Percentiles rank a stretch among this genome's conserved stretches.
Conservation (phyloP, 2,888 invertebrate species). For the Tineola bisselliella region DNA sequence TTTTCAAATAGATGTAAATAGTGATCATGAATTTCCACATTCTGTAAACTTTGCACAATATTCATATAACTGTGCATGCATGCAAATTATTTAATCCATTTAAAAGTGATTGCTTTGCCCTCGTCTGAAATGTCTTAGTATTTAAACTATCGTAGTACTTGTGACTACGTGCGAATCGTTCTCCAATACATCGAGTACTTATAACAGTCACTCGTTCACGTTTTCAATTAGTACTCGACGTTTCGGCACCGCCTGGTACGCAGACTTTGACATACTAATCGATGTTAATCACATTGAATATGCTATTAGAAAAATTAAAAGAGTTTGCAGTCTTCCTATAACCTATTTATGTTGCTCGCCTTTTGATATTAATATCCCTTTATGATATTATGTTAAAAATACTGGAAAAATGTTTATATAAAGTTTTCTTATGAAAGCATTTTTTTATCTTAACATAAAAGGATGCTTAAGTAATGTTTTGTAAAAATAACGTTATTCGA, state of each 20-base stretch:
- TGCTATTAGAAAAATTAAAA: too few species aligned
- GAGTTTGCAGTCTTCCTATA: too few species aligned
- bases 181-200: neutral
- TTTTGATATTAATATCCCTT: too few species aligned
- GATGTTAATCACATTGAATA: neutral
- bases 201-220: slow-evolving; percentile 29
- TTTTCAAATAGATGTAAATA: too few species aligned
- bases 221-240: slow-evolving; percentile 47
- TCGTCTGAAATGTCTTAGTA: neutral
- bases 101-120: neutral
- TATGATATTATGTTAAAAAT: too few species aligned
- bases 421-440: neutral
- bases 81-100: neutral
- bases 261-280: neutral
- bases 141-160: neutral
- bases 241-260: slow-evolving; percentile 12
- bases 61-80: neutral
- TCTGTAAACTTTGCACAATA: too few species aligned
- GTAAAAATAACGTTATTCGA: neutral
- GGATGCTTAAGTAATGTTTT: neutral
- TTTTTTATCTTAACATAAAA: neutral
- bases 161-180: neutral
- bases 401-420: neutral
- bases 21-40: too few species aligned
- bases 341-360: too few species aligned